Base-by-base conservation (phyloP, 2,797 vertebrate species). In the Falco biarmicus region DNA sequence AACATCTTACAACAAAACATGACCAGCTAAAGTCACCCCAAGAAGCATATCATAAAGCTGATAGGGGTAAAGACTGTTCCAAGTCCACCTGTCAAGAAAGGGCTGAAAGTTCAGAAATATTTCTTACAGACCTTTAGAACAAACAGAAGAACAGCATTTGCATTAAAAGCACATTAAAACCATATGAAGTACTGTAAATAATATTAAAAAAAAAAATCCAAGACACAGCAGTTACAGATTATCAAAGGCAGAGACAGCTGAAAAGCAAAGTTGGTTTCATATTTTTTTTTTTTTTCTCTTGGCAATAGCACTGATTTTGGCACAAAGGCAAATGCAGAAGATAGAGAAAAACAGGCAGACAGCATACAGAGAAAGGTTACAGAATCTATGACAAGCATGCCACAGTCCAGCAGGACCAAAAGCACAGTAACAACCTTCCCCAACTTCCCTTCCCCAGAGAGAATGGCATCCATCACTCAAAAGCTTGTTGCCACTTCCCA, bases 101-200 rank as follows among this genome's bases (percentile, higher is more conserved):
- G 65, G 59, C 16, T 93, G 75, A 73, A 76, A 89, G 90, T 90
- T 96, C 15, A 18, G 95, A 95, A 96, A 97, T 60, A 94, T 34
- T 84, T 95, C 85, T 96, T 96, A 97, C 92, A 97, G 93, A 97
- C 87, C 94, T 95, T 89, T 91, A 97, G 87, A 97, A 96, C 82
- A 97, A 96, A 96, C 87, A 98, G 88, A 95, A 95, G 78, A 96
- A 83, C 37, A 96, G 84, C 54, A 95, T 89, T 96, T 97, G 90
- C 71, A 96, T 93, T 95, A 93, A 97, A 98, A 97, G 94, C 93
- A 97, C 93, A 94, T 96, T 59, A 89, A 95, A 96, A 97, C 43
- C 39, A 77, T 93, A 97, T 70, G 83, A 92, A 95, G 90, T 92
- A 95, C 61, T 48, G 74, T 96, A 96, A 97, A 96, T 96, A 84